Evolutionary conservation across 2,888 invertebrate species (phyloP), one percentile per base, ranked within the genome.

Genomic region (Nowickia ferox): DNA sequence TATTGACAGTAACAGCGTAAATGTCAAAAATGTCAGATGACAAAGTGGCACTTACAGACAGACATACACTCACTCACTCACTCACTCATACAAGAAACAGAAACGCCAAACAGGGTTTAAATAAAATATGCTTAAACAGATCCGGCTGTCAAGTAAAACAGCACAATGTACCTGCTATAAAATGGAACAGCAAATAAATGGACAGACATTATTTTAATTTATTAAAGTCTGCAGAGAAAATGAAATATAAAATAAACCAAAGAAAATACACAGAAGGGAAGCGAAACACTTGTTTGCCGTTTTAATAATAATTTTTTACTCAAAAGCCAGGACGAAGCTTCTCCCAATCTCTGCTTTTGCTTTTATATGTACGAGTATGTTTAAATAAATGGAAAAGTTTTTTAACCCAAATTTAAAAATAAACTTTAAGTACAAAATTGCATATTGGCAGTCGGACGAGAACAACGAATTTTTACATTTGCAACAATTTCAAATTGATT

Each of bases 1-100:
- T 81, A 82, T 85, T 85, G 78, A 85, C 85, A 72, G 76, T 68
- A 83, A 80, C 87, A 78, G 83, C 84, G 84, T 84, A 81, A 87
- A 84, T 84, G 85, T 81, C 78, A 83, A 77, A 83, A 80, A 69
- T 79, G 65, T 83, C 79, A 77, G 53, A 66, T 74, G 75, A 74
- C 66, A 75, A 76, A 65, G 63, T 79, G 79, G 63, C 65, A 65
- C 63, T 55, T 38, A 40, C 61, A 53, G 22, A 17, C 53, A 69
- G 30, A 5, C 1, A 30, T 1, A 22, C 22, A 22, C 3, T 17
- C 19, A 13, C 9, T 17, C 19, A 17, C 38, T n/a, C 74, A 22
- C 19, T 69, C 19, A 55, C 1, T 17, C n/a, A 63, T 3, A 30
- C 30, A 19, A 48, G 10, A 51, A 38, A 6, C 11, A 68, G n/a